Conservation (phyloP, 1,140 invertebrate genomes). For the Drosophila pachea region DNA sequence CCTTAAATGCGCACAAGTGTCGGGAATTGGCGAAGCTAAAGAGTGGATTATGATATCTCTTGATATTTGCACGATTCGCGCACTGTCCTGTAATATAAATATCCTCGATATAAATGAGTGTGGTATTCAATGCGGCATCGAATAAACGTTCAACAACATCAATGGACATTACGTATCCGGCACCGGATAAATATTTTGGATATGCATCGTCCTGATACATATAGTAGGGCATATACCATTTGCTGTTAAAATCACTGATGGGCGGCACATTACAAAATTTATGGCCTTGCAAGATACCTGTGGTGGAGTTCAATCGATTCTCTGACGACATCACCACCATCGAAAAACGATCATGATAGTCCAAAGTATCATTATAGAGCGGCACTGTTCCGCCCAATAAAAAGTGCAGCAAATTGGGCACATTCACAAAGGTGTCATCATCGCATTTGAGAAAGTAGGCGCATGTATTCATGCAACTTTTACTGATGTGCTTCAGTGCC, state of each 20-base stretch:
- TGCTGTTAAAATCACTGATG: conserved; percentile 85
- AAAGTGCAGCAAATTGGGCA: conserved; percentile 81
- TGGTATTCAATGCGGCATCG: conserved; percentile 83
- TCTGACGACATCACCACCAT: conserved; percentile 37
- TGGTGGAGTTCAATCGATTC: conserved; percentile 65
- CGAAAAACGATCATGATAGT: conserved; percentile 61
- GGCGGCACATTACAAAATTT: conserved; percentile 87
- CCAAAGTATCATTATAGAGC: conserved; percentile 72
- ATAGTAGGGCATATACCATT: conserved; percentile 91
- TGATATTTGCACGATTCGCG: conserved; percentile 59
- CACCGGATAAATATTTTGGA: conserved; percentile 91
- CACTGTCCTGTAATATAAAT: conserved; percentile 89
- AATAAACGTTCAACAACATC: conserved; percentile 85
- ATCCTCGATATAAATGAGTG: conserved; percentile 90
- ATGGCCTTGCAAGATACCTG: conserved; percentile 84
- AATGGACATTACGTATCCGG: conserved; percentile 89
- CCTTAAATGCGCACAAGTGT: conserved; percentile 64
- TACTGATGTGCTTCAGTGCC: conserved; percentile 89
- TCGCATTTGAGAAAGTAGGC: conserved; percentile 90
- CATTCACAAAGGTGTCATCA: conserved; percentile 91
- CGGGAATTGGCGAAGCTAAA: conserved; percentile 62
- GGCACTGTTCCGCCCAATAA: conserved; percentile 78
- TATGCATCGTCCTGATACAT: conserved; percentile 87
- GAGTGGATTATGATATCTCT: conserved; percentile 59
- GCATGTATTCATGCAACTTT: conserved; percentile 82